Percentiles rank a stretch among this genome's conserved stretches.
Conservation (phyloP, 2,797 vertebrate species). For the Dromococcyx pavoninus region DNA sequence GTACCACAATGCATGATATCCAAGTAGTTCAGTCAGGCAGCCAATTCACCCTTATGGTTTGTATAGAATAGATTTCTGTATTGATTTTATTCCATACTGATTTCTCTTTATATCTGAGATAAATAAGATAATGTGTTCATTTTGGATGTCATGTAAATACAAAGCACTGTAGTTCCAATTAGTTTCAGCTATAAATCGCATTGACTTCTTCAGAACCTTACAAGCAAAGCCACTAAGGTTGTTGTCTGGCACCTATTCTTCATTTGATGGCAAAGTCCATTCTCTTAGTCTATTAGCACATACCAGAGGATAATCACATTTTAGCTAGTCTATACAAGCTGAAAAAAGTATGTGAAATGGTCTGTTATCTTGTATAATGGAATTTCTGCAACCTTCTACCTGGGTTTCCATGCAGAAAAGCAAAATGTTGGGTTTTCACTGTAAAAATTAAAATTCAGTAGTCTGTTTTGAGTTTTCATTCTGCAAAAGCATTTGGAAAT, state of each 20-base stretch:
- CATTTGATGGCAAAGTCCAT: background rate
- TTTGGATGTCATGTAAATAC: background rate
- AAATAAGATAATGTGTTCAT: background rate
- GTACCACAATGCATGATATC: background rate
- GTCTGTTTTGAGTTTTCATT: background rate
- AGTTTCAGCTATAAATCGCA: background rate
- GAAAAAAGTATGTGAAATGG: background rate
- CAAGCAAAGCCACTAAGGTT: background rate
- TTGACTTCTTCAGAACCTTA: slow-evolving; percentile 1
- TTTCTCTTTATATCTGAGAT: slow-evolving; percentile 8
- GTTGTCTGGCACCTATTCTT: background rate
- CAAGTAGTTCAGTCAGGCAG: background rate
- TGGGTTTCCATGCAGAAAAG: background rate
- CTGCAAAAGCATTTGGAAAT: background rate
- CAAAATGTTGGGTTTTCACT: background rate
- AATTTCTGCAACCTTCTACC: background rate
- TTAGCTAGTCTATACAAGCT: slow-evolving; percentile 1
- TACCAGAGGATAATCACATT: slow-evolving; percentile 9
- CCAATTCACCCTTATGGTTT: background rate
- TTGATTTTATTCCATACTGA: background rate
- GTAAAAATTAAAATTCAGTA: background rate
- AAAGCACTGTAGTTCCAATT: background rate
- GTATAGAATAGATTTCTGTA: background rate
- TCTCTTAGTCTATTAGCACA: background rate
- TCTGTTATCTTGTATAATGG: background rate